Percentiles rank a stretch among this genome's conserved stretches.
Conservation (phyloP, 2,888 invertebrate genomes). For the Troglohyphantes excavatus region DNA sequence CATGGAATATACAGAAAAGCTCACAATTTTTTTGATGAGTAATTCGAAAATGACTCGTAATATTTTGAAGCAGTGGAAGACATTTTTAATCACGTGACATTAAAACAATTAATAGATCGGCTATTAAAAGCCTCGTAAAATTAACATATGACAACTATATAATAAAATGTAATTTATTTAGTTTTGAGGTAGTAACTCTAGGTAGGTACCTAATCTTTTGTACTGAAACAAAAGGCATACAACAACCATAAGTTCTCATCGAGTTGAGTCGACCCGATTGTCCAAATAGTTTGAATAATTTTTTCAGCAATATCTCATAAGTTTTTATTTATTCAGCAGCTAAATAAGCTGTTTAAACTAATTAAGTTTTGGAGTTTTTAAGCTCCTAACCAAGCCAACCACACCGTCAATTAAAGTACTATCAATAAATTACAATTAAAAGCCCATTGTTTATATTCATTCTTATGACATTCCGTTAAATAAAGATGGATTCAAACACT, state of each 20-base stretch:
- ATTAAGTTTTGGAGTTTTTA: too few relatives aligned
- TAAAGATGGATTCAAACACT: background rate
- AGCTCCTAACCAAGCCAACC: background rate
- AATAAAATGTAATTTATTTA: constrained; percentile 2
- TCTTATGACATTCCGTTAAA: constrained; percentile 9
- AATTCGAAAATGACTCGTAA: background rate
- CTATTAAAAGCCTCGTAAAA: background rate
- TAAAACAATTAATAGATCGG: background rate
- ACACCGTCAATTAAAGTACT: background rate
- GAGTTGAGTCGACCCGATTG: background rate
- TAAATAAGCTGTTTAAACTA: too few relatives aligned
- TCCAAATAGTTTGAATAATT: background rate
- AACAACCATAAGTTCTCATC: background rate
- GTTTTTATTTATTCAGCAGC: too few relatives aligned
- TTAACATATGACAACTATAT: constrained; percentile 1
- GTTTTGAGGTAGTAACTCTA: constrained; percentile 21
- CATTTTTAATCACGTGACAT: constrained; percentile 22
- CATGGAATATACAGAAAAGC: constrained; percentile 5
- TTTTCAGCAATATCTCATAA: too few relatives aligned
- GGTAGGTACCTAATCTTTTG: constrained; percentile 20
- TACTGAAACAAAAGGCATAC: constrained; percentile 5
- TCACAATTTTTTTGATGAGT: background rate
- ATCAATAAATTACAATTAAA: background rate
- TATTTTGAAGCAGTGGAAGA: constrained; percentile 24
- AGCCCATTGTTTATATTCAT: background rate